phyloP scores from a whole-genome alignment of 2,113 vertebrate genomes.

The Fukomys damarensis region DNA sequence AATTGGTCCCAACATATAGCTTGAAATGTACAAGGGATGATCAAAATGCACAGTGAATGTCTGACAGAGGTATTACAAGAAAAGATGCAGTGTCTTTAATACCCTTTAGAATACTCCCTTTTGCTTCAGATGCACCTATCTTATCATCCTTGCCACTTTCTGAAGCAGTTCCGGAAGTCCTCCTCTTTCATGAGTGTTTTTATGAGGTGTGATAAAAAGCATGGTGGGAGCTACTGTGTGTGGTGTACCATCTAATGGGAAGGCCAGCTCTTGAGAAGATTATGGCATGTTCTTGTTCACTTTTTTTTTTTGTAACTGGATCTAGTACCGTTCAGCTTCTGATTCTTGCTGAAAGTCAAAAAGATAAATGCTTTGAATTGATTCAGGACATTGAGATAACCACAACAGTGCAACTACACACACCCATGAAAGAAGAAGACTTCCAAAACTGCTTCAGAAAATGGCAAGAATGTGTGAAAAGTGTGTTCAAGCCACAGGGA shows the following conservation, averaged over 20 bases:
- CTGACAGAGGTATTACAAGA: neutral
- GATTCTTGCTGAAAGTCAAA: neutral
- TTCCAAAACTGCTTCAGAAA: neutral
- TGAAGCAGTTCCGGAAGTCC: neutral
- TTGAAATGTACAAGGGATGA: neutral
- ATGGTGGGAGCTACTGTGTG: neutral
- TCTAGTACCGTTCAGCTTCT: neutral
- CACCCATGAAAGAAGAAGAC: neutral
- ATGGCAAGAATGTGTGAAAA: neutral
- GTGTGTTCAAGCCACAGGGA: neutral
- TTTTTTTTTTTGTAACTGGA: neutral
- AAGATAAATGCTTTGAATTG: neutral
- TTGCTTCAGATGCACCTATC: neutral
- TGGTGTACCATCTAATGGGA: neutral
- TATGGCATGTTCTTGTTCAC: neutral
- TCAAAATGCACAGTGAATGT: neutral
- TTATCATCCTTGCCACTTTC: neutral
- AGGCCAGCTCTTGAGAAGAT: neutral
- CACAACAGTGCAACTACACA: neutral
- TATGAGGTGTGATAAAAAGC: neutral
- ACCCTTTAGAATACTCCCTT: neutral
- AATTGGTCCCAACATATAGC: neutral
- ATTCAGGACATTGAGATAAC: neutral
- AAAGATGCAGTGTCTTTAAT: neutral
- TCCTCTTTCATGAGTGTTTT: neutral